Evolutionary conservation across 2,113 vertebrate genomes (phyloP).

Genomic region (Agelaius tricolor): DNA sequence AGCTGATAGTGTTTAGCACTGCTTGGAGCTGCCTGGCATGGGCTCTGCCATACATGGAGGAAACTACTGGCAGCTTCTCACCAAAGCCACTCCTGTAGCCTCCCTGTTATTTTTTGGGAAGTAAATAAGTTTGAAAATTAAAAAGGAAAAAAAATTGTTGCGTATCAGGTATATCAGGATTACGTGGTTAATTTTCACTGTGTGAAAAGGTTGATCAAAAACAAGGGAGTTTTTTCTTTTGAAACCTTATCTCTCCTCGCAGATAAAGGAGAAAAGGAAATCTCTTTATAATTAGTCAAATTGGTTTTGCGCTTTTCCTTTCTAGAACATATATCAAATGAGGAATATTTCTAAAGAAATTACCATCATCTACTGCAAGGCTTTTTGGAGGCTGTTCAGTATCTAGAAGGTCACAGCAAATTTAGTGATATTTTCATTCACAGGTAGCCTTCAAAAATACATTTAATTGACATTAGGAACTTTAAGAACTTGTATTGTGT

Average conservation of each 20-base stretch:
- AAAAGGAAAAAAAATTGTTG: background rate
- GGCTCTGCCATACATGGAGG: background rate
- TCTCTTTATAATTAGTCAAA: constrained; percentile 50
- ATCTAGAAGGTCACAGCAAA: constrained; percentile 36
- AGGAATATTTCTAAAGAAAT: constrained; percentile 40
- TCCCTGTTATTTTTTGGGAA: background rate
- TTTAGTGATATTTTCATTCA: constrained; percentile 50
- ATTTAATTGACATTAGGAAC: constrained; percentile 24
- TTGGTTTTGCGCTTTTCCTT: constrained; percentile 18
- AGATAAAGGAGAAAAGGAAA: constrained; percentile 50
- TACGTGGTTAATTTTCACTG: constrained; percentile 26
- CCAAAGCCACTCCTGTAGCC: background rate
- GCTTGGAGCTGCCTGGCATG: background rate
- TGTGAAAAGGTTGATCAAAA: constrained; percentile 39
- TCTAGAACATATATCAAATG: constrained; percentile 34
- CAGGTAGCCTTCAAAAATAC: constrained; percentile 53
- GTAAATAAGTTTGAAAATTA: constrained; percentile 1
- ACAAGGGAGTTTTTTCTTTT: background rate
- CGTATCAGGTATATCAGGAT: background rate
- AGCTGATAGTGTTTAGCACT: background rate
- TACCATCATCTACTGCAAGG: background rate
- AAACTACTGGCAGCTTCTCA: background rate
- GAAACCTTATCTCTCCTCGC: constrained; percentile 36
- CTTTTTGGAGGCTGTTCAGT: constrained; percentile 28
- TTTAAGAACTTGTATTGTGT: background rate